Percentiles rank a stretch among this genome's conserved stretches.
Evolutionary conservation across 2,113 vertebrate species (phyloP).

Genomic region (Meleagris gallopavo): DNA sequence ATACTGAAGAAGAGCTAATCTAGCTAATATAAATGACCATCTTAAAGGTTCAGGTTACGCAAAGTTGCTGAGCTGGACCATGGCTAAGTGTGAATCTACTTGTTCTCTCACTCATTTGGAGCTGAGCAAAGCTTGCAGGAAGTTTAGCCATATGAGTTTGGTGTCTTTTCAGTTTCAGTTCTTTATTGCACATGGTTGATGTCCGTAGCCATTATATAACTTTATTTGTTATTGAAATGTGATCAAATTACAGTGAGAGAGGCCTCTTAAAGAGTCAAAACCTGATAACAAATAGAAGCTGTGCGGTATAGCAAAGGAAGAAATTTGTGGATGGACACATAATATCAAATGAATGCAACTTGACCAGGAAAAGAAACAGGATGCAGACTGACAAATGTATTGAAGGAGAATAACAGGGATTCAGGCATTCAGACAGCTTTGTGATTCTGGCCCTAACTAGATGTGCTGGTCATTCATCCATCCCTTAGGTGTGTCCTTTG

Average conservation of each 20-base stretch:
- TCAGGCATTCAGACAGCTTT: neutral
- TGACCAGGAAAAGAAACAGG: neutral
- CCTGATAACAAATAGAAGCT: neutral
- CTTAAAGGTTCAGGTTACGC: too few relatives aligned
- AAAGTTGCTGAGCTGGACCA: accelerated
- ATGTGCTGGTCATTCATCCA: neutral
- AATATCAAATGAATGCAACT: neutral
- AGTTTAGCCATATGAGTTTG: neutral
- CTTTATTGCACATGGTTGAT: neutral
- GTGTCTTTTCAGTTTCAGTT: neutral
- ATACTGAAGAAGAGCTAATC: neutral
- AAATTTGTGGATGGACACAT: neutral
- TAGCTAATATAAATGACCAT: neutral
- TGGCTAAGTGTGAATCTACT: neutral
- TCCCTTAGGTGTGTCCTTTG: neutral
- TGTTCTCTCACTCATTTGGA: neutral
- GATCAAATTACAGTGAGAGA: neutral
- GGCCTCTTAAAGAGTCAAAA: neutral
- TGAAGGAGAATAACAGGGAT: neutral
- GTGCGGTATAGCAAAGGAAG: neutral
- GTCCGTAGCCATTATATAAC: neutral
- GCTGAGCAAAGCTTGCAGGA: neutral
- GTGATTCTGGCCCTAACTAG: neutral
- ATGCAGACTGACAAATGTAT: neutral
- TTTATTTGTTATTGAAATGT: neutral